A percentile compares a stretch with the other conserved stretches of the same genome.
Conservation (phyloP, 1,140 invertebrate species). For the Zophobas atratus region DNA sequence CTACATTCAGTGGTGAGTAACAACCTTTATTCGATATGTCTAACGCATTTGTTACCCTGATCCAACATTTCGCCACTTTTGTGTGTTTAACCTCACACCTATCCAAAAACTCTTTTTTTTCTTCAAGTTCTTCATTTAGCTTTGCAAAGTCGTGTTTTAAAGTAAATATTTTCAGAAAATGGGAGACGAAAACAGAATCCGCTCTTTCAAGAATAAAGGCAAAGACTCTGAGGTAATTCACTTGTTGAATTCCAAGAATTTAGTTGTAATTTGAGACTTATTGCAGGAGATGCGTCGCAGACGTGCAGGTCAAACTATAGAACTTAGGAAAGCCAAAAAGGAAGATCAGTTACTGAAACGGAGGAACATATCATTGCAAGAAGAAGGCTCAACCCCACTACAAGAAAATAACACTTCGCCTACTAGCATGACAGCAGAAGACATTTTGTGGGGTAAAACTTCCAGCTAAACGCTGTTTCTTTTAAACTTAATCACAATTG, state of each 20-base stretch:
- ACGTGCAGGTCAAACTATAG: conserved; percentile 89
- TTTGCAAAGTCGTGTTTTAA: neutral
- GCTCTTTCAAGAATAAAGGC: conserved; percentile 67
- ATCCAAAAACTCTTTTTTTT: neutral
- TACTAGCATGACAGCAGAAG: conserved; percentile 71
- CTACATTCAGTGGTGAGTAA: too few relatives aligned
- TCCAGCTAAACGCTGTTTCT: neutral
- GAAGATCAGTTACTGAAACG: conserved; percentile 97
- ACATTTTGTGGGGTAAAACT: conserved; percentile 74
- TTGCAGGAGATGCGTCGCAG: conserved; percentile 88
- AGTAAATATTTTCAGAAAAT: conserved; percentile 50
- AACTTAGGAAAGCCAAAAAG: conserved; percentile 93
- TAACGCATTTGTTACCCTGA: too few relatives aligned
- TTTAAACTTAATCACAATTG: neutral
- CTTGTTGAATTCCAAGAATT: neutral
- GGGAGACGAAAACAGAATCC: conserved; percentile 66
- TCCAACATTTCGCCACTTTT: too few relatives aligned
- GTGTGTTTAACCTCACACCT: too few relatives aligned
- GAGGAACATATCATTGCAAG: conserved; percentile 76
- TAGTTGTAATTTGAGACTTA: neutral
- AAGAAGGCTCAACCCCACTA: conserved; percentile 72
- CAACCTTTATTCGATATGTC: too few relatives aligned
- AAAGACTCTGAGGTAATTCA: conserved; percentile 65
- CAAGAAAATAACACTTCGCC: conserved; percentile 72
- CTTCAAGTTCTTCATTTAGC: neutral